Conservation (phyloP, 2,797 vertebrate species). For the Pelochelys cantorii region DNA sequence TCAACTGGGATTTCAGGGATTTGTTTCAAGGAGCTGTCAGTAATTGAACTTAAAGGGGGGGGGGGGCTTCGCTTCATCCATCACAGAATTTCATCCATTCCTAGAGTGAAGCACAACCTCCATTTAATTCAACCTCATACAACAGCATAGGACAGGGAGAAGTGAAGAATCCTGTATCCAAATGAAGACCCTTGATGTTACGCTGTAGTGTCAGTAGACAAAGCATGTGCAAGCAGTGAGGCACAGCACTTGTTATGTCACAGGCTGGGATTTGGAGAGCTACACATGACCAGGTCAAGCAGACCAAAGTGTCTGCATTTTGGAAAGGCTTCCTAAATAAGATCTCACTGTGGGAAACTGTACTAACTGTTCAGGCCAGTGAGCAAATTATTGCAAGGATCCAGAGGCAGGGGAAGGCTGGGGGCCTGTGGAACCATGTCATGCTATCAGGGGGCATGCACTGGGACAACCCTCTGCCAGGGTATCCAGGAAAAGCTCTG, state of each 20-base stretch:
- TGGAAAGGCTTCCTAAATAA: neutral
- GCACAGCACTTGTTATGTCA: neutral
- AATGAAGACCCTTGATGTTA: neutral
- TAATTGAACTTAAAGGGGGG: neutral
- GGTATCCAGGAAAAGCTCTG: too few species aligned
- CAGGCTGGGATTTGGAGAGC: rapidly evolving
- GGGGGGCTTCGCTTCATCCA: neutral
- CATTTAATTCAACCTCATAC: neutral
- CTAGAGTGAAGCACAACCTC: neutral
- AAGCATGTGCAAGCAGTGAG: rapidly evolving
- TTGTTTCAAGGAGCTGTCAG: neutral
- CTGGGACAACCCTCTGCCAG: neutral
- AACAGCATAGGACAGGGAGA: neutral
- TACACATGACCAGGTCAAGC: neutral
- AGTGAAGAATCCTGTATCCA: neutral
- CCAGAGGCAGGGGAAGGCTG: neutral
- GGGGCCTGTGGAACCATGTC: neutral
- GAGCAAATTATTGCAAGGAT: neutral
- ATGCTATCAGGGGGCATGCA: neutral
- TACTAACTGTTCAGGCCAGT: neutral
- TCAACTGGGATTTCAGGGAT: neutral
- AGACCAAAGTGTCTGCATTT: neutral
- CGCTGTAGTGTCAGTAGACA: rapidly evolving
- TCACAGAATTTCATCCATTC: neutral
- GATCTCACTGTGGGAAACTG: neutral